Evolutionary conservation across 2,888 invertebrate species (phyloP).

Genomic region (Agrochola circellaris): DNA sequence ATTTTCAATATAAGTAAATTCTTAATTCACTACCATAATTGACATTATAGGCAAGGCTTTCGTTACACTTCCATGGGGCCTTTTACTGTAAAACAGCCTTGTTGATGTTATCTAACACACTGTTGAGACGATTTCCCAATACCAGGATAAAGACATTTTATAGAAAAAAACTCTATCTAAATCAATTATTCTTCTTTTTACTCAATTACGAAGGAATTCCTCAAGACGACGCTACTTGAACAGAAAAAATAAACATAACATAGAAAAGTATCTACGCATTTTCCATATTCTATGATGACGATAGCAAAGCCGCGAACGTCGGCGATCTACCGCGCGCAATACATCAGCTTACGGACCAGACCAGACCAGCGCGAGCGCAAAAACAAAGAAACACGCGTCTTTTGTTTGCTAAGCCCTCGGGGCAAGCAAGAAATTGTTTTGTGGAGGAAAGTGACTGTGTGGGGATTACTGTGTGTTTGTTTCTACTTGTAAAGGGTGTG

Average conservation of each 20-base stretch:
- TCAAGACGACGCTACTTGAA: not conserved
- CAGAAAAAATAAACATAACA: not conserved
- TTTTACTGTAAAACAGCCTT: not conserved
- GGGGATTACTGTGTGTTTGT: constrained; percentile 64
- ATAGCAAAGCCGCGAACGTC: constrained; percentile 90
- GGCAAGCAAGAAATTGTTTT: constrained; percentile 77
- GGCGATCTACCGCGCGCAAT: constrained; percentile 65
- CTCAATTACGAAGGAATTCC: not conserved
- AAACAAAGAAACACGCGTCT: constrained; percentile 69
- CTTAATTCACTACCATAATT: not conserved
- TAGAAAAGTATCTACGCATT: not conserved
- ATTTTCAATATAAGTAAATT: not conserved
- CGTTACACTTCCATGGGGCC: no score
- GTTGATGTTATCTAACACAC: not conserved
- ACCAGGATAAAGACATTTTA: no score
- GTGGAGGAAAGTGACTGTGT: constrained; percentile 62
- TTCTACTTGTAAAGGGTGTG: constrained; percentile 32
- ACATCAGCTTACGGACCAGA: constrained; percentile 71
- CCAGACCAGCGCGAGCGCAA: constrained; percentile 66
- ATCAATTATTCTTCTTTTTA: not conserved
- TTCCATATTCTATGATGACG: constrained; percentile 74
- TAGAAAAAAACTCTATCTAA: not conserved
- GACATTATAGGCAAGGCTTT: no score
- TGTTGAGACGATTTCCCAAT: not conserved
- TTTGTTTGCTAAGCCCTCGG: constrained; percentile 76